phyloP scores from a whole-genome alignment of 2,888 invertebrate species.

The Rambutsinella grinnellia region DNA sequence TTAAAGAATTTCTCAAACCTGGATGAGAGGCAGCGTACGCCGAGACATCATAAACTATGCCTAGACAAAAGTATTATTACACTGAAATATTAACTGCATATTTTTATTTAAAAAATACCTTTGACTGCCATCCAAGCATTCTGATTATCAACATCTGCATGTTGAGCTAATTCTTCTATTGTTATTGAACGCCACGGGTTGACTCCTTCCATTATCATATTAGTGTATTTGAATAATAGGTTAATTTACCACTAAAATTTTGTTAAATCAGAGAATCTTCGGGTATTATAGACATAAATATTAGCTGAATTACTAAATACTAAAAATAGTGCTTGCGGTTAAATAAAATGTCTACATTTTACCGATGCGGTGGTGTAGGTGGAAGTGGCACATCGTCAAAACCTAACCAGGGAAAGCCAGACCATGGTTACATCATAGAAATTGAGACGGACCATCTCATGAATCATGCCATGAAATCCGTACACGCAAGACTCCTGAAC shows the following conservation, averaged over 20 bases:
- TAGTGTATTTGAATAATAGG: background rate
- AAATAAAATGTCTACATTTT: too few relatives aligned
- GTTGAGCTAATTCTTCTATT: constrained; percentile 26
- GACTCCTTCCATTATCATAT: background rate
- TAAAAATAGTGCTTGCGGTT: too few relatives aligned
- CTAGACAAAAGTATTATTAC: constrained; percentile 8
- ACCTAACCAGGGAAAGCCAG: too few relatives aligned
- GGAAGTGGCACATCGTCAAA: too few relatives aligned
- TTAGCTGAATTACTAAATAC: too few relatives aligned
- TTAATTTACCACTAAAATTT: background rate
- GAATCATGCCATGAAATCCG: too few relatives aligned
- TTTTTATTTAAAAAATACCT: constrained; percentile 5
- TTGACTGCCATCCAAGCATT: constrained; percentile 31
- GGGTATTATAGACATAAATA: too few relatives aligned
- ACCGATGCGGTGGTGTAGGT: too few relatives aligned
- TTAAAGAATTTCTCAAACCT: constrained; percentile 9
- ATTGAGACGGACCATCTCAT: too few relatives aligned
- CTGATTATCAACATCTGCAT: constrained; percentile 17
- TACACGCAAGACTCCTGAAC: too few relatives aligned
- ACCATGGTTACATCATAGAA: too few relatives aligned
- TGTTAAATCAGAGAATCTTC: too few relatives aligned
- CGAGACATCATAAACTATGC: constrained; percentile 25
- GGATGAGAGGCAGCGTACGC: constrained; percentile 23
- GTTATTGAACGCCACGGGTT: constrained; percentile 25
- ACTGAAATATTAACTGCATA: background rate